Evolutionary conservation across 2,113 vertebrate species (phyloP), one percentile per base, ranked within the genome.

Genomic region (Coregonus clupeaformis): DNA sequence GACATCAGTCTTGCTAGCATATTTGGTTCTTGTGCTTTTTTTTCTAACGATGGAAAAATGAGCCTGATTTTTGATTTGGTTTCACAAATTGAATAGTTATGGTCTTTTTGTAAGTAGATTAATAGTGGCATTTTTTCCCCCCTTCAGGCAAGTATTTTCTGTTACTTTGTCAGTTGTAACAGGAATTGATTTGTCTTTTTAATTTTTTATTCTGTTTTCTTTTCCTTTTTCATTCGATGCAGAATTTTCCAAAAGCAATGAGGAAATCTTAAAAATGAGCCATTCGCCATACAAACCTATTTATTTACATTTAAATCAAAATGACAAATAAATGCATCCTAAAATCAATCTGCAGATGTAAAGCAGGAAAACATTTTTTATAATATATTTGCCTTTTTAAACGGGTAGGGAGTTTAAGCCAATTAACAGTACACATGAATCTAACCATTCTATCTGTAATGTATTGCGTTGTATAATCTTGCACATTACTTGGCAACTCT

Each of bases 121-220:
- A 93, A 92, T 92, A 93, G 92, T 93, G 92, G 92, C 91, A 94
- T 73, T 85, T 77, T 94, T 95, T 95, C 63, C 20, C 42, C 70
- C 94, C 94, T 92, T 92, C 89, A 93, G 92, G 93, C 93, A 94
- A 94, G 93, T 95, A 94, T 95, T 95, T 95, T 93, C 93, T 95
- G 94, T 94, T 94, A 92, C 92, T 93, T 94, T 94, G 91, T 93
- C 93, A 92, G 92, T 93, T 93, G 93, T 92, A 89, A 94, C 91
- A 94, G 68, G 93, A 93, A 93, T 92, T 91, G 91, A 93, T 93
- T 93, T 91, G 91, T 93, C 93, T 93, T 79, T 80, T 80, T 77
- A 63, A 74, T 79, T 72, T 79, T 79, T 82, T 57, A 75, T 68
- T 78, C 27, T 65, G 5, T 66, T 68, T 42, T 60, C 30, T 74